These are phyloP conservation scores for Nicator chloris DNA, from an alignment of 2,113 vertebrate species.

Conservation along the genomic window DNA sequence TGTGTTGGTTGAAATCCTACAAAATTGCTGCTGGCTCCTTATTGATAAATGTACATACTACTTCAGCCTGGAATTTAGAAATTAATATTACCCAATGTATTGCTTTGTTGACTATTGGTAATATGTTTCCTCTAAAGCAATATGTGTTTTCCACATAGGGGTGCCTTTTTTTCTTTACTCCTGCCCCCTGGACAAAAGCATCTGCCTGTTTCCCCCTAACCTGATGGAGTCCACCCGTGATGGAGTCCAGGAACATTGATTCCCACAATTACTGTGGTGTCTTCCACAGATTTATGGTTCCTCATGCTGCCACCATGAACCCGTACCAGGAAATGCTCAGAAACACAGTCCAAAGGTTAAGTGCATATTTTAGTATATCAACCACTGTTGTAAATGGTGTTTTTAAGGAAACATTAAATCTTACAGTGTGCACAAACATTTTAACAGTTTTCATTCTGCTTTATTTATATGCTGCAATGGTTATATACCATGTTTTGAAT, in stretches of 20 bases:
- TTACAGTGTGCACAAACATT: not conserved
- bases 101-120: not conserved
- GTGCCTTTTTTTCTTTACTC: not conserved
- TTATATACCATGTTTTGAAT: not conserved
- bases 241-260: not conserved
- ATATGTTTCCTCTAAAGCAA: not conserved
- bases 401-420: constrained; percentile 43
- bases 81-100: not conserved
- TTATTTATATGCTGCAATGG: constrained; percentile 19
- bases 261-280: not conserved
- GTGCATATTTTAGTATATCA: constrained; percentile 29
- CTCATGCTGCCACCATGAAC: not conserved
- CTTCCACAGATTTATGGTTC: not conserved
- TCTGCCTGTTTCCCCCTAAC: not conserved
- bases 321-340: constrained; percentile 7
- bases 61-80: constrained; percentile 19
- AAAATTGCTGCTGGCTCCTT: constrained; percentile 17
- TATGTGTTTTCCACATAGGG: not conserved
- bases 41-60: not conserved
- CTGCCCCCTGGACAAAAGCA: not conserved
- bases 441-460: not conserved
- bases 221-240: not conserved
- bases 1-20: constrained; percentile 22
- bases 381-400: not conserved
- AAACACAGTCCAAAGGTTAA: constrained; percentile 22